Conservation (phyloP, 2,888 invertebrate genomes). For the Cheilosia impressa region DNA sequence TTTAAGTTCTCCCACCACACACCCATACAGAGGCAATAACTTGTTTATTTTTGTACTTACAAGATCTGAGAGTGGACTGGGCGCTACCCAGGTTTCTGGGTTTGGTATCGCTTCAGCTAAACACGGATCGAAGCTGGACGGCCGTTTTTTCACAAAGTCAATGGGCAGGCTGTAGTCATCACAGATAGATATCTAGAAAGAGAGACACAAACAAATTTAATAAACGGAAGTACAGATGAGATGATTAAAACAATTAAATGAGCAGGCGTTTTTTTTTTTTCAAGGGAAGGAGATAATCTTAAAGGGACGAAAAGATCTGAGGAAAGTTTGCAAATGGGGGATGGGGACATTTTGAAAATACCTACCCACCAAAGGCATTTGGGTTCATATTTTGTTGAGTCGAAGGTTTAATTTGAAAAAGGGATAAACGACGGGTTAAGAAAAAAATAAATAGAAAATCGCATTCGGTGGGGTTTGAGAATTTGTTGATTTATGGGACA, state of each 20-base stretch:
- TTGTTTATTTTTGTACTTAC: slow-evolving; percentile 79
- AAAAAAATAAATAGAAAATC: background rate
- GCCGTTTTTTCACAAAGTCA: slow-evolving; percentile 90
- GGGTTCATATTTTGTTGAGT: background rate
- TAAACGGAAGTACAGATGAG: background rate
- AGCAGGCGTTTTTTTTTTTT: background rate
- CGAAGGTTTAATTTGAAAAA: slow-evolving; percentile 16
- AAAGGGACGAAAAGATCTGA: background rate
- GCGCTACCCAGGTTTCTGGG: slow-evolving; percentile 82
- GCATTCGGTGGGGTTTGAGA: background rate
- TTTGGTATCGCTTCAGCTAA: slow-evolving; percentile 86
- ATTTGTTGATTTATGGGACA: slow-evolving; percentile 6
- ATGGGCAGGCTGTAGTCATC: slow-evolving; percentile 94
- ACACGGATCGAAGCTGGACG: slow-evolving; percentile 87
- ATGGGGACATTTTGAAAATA: background rate
- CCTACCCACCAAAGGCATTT: background rate
- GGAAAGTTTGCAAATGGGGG: slow-evolving; percentile 10
- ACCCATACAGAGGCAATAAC: slow-evolving; percentile 19
- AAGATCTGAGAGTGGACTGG: slow-evolving; percentile 83
- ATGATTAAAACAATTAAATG: slow-evolving; percentile 39
- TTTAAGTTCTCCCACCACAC: slow-evolving; percentile 4
- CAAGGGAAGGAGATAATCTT: slow-evolving; percentile 12
- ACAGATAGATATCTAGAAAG: slow-evolving; percentile 91
- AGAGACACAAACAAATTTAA: slow-evolving; percentile 47
- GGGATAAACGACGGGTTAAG: slow-evolving; percentile 8